phyloP scores from a whole-genome alignment of 1,140 invertebrate species.

The Lasioglossum albipes region DNA sequence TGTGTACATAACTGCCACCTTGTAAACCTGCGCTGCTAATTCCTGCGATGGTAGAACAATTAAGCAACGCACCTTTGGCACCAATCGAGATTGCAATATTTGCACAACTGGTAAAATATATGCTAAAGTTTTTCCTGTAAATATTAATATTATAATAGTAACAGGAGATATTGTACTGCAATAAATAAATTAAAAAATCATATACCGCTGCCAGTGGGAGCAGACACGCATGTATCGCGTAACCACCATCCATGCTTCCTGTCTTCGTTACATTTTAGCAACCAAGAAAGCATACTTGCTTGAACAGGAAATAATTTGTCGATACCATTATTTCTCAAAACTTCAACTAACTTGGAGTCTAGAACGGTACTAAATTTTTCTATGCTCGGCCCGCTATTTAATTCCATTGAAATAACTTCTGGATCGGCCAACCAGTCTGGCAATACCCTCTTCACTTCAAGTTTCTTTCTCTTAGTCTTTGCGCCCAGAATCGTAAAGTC shows the following conservation, averaged over 20 bases:
- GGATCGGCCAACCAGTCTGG: slow-evolving; percentile 94
- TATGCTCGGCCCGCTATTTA: slow-evolving; percentile 82
- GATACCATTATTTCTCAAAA: slow-evolving; percentile 87
- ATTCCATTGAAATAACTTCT: slow-evolving; percentile 85
- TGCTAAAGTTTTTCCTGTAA: slow-evolving; percentile 90
- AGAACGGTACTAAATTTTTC: slow-evolving; percentile 83
- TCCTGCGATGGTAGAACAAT: slow-evolving; percentile 95
- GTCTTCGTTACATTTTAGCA: slow-evolving; percentile 84
- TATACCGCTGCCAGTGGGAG: slow-evolving; percentile 96
- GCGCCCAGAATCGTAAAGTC: slow-evolving; percentile 72
- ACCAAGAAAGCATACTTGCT: slow-evolving; percentile 89
- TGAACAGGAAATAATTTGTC: slow-evolving; percentile 94
- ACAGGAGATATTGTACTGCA: background rate
- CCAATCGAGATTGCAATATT: slow-evolving; percentile 75
- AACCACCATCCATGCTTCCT: slow-evolving; percentile 83
- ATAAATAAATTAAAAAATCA: background rate
- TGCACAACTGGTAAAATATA: slow-evolving; percentile 97
- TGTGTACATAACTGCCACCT: slow-evolving; percentile 89
- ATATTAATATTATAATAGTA: background rate
- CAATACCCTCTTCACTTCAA: slow-evolving; percentile 85
- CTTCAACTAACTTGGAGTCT: slow-evolving; percentile 83
- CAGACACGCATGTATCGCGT: slow-evolving; percentile 96
- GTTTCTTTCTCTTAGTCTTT: slow-evolving; percentile 64
- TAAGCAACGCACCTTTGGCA: slow-evolving; percentile 88
- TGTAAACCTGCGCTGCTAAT: slow-evolving; percentile 92